A percentile compares a stretch with the other conserved stretches of the same genome.
These are phyloP conservation scores for Pteruthius melanotis DNA, from an alignment of 2,113 vertebrate genomes.

Conservation along the genomic window DNA sequence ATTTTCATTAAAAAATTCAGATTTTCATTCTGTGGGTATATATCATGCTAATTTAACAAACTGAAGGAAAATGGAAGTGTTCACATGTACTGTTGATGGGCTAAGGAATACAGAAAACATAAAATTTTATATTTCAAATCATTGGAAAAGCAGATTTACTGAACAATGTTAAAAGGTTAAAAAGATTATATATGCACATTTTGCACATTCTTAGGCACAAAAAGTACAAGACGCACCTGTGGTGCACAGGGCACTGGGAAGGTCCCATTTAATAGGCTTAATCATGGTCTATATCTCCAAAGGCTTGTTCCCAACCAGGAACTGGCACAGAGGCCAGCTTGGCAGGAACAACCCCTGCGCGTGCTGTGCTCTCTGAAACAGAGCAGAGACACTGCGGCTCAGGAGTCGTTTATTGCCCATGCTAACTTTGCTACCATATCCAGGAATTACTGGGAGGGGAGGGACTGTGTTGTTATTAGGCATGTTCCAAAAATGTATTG, in stretches of 20 bases:
- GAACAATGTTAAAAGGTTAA: not conserved
- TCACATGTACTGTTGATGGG: not conserved
- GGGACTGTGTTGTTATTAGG: not conserved
- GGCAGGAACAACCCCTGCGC: not conserved
- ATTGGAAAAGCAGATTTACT: not conserved
- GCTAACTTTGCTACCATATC: not conserved
- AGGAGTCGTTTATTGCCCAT: not conserved
- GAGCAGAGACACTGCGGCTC: accelerated
- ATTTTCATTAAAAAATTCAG: too few relatives aligned
- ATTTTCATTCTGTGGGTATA: not conserved
- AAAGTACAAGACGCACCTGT: not conserved
- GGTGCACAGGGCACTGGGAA: not conserved
- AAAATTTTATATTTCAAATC: not conserved
- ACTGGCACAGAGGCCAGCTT: not conserved
- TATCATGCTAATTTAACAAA: not conserved
- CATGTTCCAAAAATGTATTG: not conserved
- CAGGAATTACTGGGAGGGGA: not conserved
- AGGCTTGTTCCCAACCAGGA: not conserved
- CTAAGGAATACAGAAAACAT: not conserved
- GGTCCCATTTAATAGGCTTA: not conserved
- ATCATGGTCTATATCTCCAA: not conserved
- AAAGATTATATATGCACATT: not conserved
- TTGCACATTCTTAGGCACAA: not conserved
- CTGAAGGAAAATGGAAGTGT: not conserved
- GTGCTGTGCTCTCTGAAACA: not conserved